phyloP scores from a whole-genome alignment of 2,797 vertebrate species.

The Argentina silus region DNA sequence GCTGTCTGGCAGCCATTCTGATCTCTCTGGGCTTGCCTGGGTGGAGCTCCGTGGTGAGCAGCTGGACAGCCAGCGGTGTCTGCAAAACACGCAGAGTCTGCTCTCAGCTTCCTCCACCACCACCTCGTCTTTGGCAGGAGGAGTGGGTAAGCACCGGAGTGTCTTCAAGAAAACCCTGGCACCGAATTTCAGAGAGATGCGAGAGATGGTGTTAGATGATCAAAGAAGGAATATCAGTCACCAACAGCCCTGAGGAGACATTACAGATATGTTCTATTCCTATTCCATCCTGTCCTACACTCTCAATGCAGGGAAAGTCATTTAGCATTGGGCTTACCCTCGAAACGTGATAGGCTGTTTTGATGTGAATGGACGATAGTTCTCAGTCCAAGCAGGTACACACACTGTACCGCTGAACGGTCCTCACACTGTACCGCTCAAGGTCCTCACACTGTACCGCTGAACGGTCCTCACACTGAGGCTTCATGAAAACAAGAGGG shows the following conservation, averaged over 20 bases:
- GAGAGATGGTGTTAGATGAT: too few relatives aligned
- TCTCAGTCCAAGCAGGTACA: too few relatives aligned
- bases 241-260: too few relatives aligned
- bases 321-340: too few relatives aligned
- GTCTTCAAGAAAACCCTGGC: neutral
- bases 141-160: neutral
- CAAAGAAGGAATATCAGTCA: too few relatives aligned
- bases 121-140: neutral
- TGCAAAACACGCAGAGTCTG: neutral
- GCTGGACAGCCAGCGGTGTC: neutral
- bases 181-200: too few relatives aligned
- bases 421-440: neutral
- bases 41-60: neutral
- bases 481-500: constrained; percentile 17
- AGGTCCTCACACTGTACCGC: neutral
- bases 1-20: neutral
- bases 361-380: too few relatives aligned
- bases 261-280: too few relatives aligned
- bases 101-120: neutral
- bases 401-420: neutral
- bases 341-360: too few relatives aligned
- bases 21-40: neutral
- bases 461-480: neutral
- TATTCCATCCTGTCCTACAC: too few relatives aligned
- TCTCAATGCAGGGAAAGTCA: too few relatives aligned